Conservation (phyloP, 2,888 invertebrate species). For the Frankliniella fusca region DNA sequence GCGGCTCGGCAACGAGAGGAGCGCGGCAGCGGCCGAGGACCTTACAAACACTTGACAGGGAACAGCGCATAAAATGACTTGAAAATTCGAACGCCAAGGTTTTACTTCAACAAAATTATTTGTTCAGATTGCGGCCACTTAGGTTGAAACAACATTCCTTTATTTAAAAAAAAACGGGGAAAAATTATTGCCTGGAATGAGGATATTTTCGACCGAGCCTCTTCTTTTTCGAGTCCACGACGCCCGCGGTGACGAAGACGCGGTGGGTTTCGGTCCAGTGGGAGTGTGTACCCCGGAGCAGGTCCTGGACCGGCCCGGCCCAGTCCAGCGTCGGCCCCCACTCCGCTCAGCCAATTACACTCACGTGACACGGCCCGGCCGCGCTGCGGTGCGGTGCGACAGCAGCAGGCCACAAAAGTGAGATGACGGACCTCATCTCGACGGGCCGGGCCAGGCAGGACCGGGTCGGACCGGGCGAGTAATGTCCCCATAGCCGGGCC, state of each 20-base stretch:
- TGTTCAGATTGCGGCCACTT: too few species aligned
- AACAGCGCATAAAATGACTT: too few species aligned
- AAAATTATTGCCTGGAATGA: too few species aligned
- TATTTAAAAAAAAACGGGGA: too few species aligned
- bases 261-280: too few species aligned
- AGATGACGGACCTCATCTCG: conserved; percentile 6
- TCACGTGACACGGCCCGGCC: conserved; percentile 4
- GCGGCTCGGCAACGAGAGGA: not conserved
- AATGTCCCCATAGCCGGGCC: not conserved
- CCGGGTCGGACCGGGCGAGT: not conserved
- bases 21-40: not conserved
- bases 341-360: not conserved
- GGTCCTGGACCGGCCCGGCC: not conserved
- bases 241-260: too few species aligned
- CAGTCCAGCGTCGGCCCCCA: not conserved
- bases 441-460: not conserved
- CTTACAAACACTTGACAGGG: not conserved
- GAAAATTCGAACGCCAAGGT: too few species aligned
- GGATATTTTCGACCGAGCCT: too few species aligned
- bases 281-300: not conserved
- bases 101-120: too few species aligned
- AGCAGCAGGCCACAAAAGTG: not conserved
- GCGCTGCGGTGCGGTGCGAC: not conserved
- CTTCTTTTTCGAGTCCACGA: too few species aligned
- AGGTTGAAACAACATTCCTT: too few species aligned